Evolutionary conservation across 2,797 vertebrate species (phyloP).

Genomic region (Falco peregrinus): DNA sequence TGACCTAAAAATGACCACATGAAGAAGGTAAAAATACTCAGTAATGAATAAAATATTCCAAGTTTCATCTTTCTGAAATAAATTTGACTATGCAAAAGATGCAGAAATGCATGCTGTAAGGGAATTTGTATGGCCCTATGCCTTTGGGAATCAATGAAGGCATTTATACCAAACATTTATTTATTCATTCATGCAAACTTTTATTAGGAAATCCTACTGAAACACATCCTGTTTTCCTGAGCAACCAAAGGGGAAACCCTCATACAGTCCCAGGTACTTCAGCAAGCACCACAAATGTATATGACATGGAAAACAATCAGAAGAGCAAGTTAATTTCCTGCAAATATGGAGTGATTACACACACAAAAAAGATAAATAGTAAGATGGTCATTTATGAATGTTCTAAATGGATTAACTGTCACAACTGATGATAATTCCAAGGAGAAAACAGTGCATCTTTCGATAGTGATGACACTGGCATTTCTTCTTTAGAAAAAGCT

Average conservation of each 20-base stretch:
- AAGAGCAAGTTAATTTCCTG: background rate
- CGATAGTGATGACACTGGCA: fast-evolving
- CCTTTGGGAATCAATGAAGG: constrained; percentile 49
- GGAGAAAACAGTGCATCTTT: background rate
- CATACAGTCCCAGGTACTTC: background rate
- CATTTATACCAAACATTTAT: constrained; percentile 64
- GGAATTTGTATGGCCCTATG: background rate
- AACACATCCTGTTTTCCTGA: constrained; percentile 11
- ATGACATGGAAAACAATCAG: background rate
- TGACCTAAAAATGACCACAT: background rate
- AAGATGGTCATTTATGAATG: background rate
- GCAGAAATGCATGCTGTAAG: background rate
- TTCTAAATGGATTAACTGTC: background rate
- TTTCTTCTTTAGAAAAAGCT: background rate
- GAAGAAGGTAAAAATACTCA: background rate
- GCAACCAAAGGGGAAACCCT: background rate
- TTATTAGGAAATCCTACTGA: constrained; percentile 16
- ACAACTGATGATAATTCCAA: background rate
- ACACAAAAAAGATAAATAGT: background rate
- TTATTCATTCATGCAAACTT: constrained; percentile 57
- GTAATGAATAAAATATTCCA: background rate
- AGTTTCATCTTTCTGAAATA: background rate
- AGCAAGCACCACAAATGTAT: background rate
- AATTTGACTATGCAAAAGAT: constrained; percentile 12
- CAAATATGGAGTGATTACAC: background rate